Base-by-base conservation (phyloP, 2,888 invertebrate genomes). In the Pecten maximus region DNA sequence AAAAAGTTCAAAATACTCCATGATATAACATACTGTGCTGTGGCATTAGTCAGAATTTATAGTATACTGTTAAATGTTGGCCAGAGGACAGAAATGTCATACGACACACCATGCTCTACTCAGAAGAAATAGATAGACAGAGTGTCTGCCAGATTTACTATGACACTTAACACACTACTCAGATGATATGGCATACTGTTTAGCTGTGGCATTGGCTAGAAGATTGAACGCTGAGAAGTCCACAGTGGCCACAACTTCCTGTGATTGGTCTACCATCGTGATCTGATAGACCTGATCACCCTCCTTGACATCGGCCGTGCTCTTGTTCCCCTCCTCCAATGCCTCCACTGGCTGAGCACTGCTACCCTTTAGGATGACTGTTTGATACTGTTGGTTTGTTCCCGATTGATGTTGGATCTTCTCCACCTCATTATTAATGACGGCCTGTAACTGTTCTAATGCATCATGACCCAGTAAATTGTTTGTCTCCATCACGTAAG, bases 191-290 rank as follows among this genome's bases (percentile, higher is more conserved):
- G 74, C 74, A 15, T 74, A 91, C 40, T 92, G 91, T 28, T 93
- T 91, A 19, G 92, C 91, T 2, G 94, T 93, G 40, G 94, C 93
- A 90, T 91, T 92, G 10, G 94, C 94, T 44, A 94, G 89, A 28
- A 94, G 90, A 89, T 94, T 94, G 54, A 94, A 93, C 28, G 94
- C 94, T 0, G 93, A 93, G n/a, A 94, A 92, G 86, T 93, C 93
- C 15, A 92, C 93, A 19, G 90, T 91, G 40, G 92, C 91, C 15
- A 93, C 92, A 28, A 94, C 91, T 50, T 93, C 92, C 87, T 93
- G 93, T 40, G 93, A 92, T 23, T 93, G 93, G 40, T 93, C 92
- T 10, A 92, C 91, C 89, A 92, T 89, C 23, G 92, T 88, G n/a
- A 93, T 91, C 90, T 92, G 93, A 87, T 91, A 92, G 0, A 92